Evolutionary conservation across 2,888 invertebrate species (phyloP).

Genomic region (Athrips mouffetella): DNA sequence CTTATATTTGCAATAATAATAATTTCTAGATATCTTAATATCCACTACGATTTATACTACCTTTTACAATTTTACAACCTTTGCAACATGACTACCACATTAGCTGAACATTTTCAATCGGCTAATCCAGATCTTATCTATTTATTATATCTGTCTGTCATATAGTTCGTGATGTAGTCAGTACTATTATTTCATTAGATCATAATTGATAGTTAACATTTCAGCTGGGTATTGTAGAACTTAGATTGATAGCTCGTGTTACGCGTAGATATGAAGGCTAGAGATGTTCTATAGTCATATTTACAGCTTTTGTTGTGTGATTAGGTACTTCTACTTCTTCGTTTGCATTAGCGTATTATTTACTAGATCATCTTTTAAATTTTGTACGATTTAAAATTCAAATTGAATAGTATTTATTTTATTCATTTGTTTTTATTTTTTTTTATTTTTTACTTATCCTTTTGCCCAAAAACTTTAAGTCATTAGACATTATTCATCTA

Average conservation of each 20-base stretch:
- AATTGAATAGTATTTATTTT: no score
- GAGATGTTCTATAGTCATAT: slow-evolving; percentile 19
- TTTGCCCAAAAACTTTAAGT: no score
- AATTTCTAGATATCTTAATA: no score
- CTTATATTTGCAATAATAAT: no score
- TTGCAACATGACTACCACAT: neutral
- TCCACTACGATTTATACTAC: neutral
- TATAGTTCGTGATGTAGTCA: slow-evolving; percentile 51
- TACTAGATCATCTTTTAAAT: no score
- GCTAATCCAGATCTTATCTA: slow-evolving; percentile 14
- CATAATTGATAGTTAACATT: slow-evolving; percentile 67
- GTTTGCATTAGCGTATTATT: neutral
- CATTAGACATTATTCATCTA: no score
- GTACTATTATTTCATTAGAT: slow-evolving; percentile 65
- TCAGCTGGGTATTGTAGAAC: slow-evolving; percentile 47
- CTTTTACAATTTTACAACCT: neutral
- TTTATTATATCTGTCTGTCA: slow-evolving; percentile 31
- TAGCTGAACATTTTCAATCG: slow-evolving; percentile 1
- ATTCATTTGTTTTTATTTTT: no score
- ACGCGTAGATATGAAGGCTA: slow-evolving; percentile 40
- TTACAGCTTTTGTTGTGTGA: slow-evolving; percentile 1
- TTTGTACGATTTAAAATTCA: no score
- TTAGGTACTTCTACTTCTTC: neutral
- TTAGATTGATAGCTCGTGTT: slow-evolving; percentile 67
- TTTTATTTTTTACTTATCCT: no score